These are phyloP conservation scores for Podilymbus podiceps DNA, from an alignment of 2,113 vertebrate genomes.

Conservation along the genomic window DNA sequence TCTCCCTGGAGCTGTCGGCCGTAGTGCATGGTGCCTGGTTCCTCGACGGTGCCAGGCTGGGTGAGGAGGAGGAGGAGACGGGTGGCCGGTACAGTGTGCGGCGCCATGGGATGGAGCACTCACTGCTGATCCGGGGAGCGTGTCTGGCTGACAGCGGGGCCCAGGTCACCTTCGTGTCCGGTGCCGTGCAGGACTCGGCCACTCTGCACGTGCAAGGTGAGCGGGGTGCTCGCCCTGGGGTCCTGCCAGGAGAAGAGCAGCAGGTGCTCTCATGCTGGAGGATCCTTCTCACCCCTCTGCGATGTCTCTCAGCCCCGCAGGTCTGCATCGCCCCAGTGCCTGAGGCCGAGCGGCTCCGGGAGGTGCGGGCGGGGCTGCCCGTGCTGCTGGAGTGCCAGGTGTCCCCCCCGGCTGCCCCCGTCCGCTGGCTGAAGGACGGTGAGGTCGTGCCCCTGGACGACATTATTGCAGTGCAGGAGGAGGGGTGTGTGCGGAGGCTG, in stretches of 20 bases:
- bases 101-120: constrained; percentile 78
- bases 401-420: constrained; percentile 73
- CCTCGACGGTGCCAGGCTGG: constrained; percentile 80
- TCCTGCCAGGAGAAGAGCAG: neutral
- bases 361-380: constrained; percentile 51
- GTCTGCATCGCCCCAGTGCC: neutral
- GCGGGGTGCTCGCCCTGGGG: rapidly evolving
- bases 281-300: rapidly evolving
- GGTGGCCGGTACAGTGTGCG: constrained; percentile 73
- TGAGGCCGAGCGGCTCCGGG: neutral
- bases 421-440: constrained; percentile 88
- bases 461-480: constrained; percentile 73
- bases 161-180: constrained; percentile 86
- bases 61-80: constrained; percentile 67
- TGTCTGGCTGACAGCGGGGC: constrained; percentile 80
- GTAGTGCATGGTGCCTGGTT: constrained; percentile 86
- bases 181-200: constrained; percentile 83
- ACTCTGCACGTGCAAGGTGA: constrained; percentile 89
- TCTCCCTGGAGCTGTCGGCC: constrained; percentile 88
- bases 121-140: constrained; percentile 78
- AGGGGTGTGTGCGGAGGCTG: constrained; percentile 80
- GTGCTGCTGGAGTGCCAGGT: constrained; percentile 92
- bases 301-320: neutral
- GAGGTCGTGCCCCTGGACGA: constrained; percentile 72
- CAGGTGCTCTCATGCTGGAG: neutral